Percentiles rank a stretch among this genome's conserved stretches.
phyloP scores from a whole-genome alignment of 2,888 invertebrate genomes.

The Polymixis flavicincta region DNA sequence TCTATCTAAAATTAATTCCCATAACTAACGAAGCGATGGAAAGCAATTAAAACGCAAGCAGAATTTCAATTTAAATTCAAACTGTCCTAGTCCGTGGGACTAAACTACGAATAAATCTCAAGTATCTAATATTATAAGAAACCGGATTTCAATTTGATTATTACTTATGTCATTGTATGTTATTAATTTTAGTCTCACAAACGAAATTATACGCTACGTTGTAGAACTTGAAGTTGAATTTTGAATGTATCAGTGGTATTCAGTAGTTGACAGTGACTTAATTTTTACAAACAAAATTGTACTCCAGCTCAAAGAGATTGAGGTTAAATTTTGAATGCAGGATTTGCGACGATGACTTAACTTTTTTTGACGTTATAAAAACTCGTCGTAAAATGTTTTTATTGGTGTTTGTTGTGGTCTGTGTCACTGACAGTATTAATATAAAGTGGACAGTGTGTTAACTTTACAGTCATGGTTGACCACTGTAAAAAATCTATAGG shows the following conservation, averaged over 20 bases:
- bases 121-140: conserved; percentile 55
- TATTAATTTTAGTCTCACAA: conserved; percentile 31
- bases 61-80: conserved; percentile 53
- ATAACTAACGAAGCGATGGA: conserved; percentile 18
- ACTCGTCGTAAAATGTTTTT: conserved; percentile 54
- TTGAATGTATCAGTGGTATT: neutral
- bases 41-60: conserved; percentile 49
- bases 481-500: neutral
- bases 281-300: conserved; percentile 13
- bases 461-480: conserved; percentile 1
- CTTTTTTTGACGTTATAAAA: conserved; percentile 54
- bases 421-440: conserved; percentile 48
- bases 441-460: conserved; percentile 31
- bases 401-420: conserved; percentile 47
- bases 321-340: conserved; percentile 14
- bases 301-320: conserved; percentile 11
- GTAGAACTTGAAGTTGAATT: neutral
- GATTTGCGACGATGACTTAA: conserved; percentile 43
- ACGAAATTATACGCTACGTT: conserved; percentile 34
- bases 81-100: conserved; percentile 50
- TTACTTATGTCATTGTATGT: conserved; percentile 61
- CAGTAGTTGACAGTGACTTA: no score
- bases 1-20: conserved; percentile 26
- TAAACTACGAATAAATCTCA: conserved; percentile 56
- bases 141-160: conserved; percentile 64